Evolutionary conservation across 2,797 vertebrate genomes (phyloP), one percentile per base, ranked within the genome.

Genomic region (Hydrolagus colliei): DNA sequence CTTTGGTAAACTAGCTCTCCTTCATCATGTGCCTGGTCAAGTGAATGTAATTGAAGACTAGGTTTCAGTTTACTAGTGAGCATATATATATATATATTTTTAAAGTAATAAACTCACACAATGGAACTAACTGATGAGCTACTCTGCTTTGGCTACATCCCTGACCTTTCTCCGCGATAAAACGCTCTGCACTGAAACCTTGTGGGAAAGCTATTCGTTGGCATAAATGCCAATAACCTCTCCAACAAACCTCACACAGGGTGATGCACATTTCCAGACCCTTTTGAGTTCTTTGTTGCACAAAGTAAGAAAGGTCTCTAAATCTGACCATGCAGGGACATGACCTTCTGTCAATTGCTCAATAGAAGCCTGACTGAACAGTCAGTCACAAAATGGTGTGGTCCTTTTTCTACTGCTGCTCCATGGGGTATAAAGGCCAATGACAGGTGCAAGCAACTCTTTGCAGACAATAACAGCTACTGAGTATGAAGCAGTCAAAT

Each of bases 171-270:
- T 65, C 16, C 52, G 32, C 22, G 65, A 62, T 79, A 79, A 63
- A 78, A 63, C 61, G 32, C 3, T 9, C 22, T 79, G 65, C 12
- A 79, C 77, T 79, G 63, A 59, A 79, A 79, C 77, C 59, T 27
- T 79, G 61, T 79, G 77, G 77, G 59, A 79, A 79, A 63, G 11
- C 59, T 79, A 22, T 79, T 65, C 59, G 62, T 65, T 79, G 77
- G 77, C 65, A 62, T 63, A 79, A 14, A 79, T 27, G 61, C 20
- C 13, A 18, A n/a, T 9, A 20, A 65, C 77, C 77, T 79, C 32
- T 79, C 13, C 62, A 79, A 79, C 61, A 52, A 76, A 76, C 41
- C 73, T 14, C 27, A 32, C 27, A 73, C 73, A 79, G 10, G 63
- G 12, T 14, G 13, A 59, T 13, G 20, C 59, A 59, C n/a, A 63